These are phyloP conservation scores for Calameuta idolon DNA, from an alignment of 2,888 invertebrate species.

Conservation along the genomic window DNA sequence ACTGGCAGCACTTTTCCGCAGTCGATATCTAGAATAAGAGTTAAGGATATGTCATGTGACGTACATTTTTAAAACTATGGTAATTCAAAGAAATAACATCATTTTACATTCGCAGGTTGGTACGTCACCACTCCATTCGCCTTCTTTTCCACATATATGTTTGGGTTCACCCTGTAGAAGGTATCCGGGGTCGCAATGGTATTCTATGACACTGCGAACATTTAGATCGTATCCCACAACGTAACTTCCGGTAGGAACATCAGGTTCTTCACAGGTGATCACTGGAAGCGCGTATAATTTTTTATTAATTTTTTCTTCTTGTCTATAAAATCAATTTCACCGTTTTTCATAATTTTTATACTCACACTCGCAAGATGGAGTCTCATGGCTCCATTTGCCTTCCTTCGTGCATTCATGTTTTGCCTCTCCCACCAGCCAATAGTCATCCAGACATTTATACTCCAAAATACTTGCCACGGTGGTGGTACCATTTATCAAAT, in stretches of 20 bases:
- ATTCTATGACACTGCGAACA: slow-evolving; percentile 87
- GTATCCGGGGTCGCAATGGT: slow-evolving; percentile 89
- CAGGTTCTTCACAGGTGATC: slow-evolving; percentile 88
- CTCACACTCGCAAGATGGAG: slow-evolving; percentile 88
- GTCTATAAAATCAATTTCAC: not conserved
- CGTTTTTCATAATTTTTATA: slow-evolving; percentile 14
- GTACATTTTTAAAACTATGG: not conserved
- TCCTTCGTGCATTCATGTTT: slow-evolving; percentile 82
- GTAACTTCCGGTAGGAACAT: slow-evolving; percentile 86
- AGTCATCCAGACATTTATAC: slow-evolving; percentile 85
- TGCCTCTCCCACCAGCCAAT: slow-evolving; percentile 81
- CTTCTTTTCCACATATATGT: slow-evolving; percentile 79
- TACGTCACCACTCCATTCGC: slow-evolving; percentile 86
- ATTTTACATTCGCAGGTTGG: slow-evolving; percentile 87
- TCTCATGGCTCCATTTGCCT: slow-evolving; percentile 88
- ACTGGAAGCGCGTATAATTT: slow-evolving; percentile 68
- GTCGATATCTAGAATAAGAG: slow-evolving; percentile 77
- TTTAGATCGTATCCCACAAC: slow-evolving; percentile 92
- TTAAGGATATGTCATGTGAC: not conserved
- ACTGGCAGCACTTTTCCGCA: slow-evolving; percentile 87
- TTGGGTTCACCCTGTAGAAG: slow-evolving; percentile 79
- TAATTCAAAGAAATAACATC: not conserved
- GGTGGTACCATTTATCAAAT: slow-evolving; percentile 82
- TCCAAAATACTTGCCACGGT: slow-evolving; percentile 83
- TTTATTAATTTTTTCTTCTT: not conserved